Base-by-base conservation (phyloP, 2,888 invertebrate genomes). In the Pocota personata region DNA sequence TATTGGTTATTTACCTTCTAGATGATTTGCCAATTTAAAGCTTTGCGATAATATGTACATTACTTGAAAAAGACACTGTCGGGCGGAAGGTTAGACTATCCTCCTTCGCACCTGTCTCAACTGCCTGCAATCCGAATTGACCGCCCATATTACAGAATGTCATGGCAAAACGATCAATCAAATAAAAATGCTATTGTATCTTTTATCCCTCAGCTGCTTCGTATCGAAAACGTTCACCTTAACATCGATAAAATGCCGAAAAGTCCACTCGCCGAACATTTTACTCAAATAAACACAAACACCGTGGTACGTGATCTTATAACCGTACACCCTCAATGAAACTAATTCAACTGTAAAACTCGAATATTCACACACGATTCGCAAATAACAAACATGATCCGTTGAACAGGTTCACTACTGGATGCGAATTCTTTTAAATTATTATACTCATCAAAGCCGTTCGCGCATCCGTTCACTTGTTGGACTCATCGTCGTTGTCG, bases 391-490 rank as follows among this genome's bases (percentile, higher is more conserved):
- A 69, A 69, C 69, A 82, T 46, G 80, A 82, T 82, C 35, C 67
- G 48, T 55, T 52, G 75, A 82, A 82, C 82, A 76, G 76, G 67
- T 82, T 82, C 48, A 75, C 67, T 67, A 67, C 67, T 48, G 67
- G 60, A 32, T 37, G 46, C 67, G 37, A 75, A 82, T 75, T 82
- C 75, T 55, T 76, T 82, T 37, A 35, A 79, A 73, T 82, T 75
- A 52, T 80, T 73, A 82, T 76, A 75, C 67, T 52, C 50, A 75
- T 62, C 67, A 69, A 76, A 69, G 62, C 57, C 37, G 78, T 72
- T 79, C 67, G 46, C 69, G 35, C 60, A 76, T 76, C 72, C 72
- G 79, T 71, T 78, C 67, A 58, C 60, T 67, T 67, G 58, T 67
- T 67, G 37, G 27, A 43, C 62, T 62, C 12, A 12, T 64, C 37